Evolutionary conservation across 2,797 vertebrate species (phyloP), one percentile per base, ranked within the genome.

Genomic region (Diplodus puntazzo): DNA sequence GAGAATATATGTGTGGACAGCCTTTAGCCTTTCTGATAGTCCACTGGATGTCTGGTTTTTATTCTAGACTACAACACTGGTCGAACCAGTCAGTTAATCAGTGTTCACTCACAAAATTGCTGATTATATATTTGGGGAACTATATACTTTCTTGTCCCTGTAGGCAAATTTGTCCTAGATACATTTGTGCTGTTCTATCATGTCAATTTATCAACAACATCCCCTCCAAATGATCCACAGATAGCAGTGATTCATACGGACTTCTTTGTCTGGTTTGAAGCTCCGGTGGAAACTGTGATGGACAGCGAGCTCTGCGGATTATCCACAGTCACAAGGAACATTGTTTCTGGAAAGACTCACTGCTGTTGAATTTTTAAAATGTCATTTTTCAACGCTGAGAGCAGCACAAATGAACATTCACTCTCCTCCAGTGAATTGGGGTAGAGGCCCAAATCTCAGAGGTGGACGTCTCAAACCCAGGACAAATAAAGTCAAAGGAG

Each of bases 291-390:
- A 70, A 52, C 68, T 42, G 11, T 20, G 42, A 58, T 45, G 58
- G 25, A 63, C 63, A 30, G 46, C 11, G 21, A 53, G 8, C 16
- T 59, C 12, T 68, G 52, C 61, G 27, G 70, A 43, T 77, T 39
- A 43, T 60, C 20, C 23, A 60, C 23, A 57, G 20, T 39, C 65
- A 69, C 58, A n/a, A 46, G 12, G 55, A 43, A 43, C 59, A 30
- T 72, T 2, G 50, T 81, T 69, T 69, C 30, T 71, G n/a, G 20
- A 80, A 67, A 77, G 43, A 64, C 55, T 62, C 45, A 25, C 17
- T 18, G 73, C 54, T 77, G 50, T 27, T 82, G 39, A 80, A 80
- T 82, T 80, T 70, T 83, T 77, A 27, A 79, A 79, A 81, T 63
- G 21, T 49, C 6, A 65, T 71, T 58, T 68, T 64, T 69, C 55